These are phyloP conservation scores for Sceliomorpha sp. DNA, from an alignment of 2,888 invertebrate genomes.

Conservation along the genomic window DNA sequence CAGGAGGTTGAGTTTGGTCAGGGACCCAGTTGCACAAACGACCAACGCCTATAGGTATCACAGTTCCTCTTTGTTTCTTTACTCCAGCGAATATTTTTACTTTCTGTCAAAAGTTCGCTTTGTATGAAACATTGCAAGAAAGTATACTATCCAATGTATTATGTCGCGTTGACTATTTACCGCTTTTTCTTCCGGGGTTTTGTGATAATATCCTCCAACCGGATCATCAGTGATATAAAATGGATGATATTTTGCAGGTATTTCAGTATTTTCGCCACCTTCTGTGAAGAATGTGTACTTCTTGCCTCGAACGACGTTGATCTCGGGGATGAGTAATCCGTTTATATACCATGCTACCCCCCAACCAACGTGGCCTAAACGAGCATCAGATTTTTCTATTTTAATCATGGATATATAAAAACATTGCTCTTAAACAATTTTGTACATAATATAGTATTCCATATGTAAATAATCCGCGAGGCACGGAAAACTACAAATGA, in stretches of 20 bases:
- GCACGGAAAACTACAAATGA: too few relatives aligned
- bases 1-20: conserved; percentile 86
- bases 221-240: conserved; percentile 96
- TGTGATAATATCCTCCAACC: conserved; percentile 93
- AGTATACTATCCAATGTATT: background rate
- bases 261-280: conserved; percentile 89
- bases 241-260: conserved; percentile 93
- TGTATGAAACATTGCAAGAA: background rate
- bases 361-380: conserved; percentile 93
- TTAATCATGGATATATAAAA: too few relatives aligned
- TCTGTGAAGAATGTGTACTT: conserved; percentile 94
- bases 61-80: conserved; percentile 85
- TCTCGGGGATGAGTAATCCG: conserved; percentile 94
- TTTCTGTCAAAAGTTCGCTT: conserved; percentile 79
- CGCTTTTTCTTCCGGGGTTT: conserved; percentile 89
- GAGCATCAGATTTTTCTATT: background rate
- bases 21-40: conserved; percentile 94
- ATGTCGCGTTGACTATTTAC: too few relatives aligned
- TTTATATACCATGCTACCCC: conserved; percentile 97
- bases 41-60: conserved; percentile 89
- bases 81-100: conserved; percentile 92
- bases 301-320: conserved; percentile 92
- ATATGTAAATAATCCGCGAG: too few relatives aligned
- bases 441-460: too few relatives aligned
- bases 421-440: too few relatives aligned